Conservation (phyloP, 2,888 invertebrate species). For the Fissipunctia ypsillon region DNA sequence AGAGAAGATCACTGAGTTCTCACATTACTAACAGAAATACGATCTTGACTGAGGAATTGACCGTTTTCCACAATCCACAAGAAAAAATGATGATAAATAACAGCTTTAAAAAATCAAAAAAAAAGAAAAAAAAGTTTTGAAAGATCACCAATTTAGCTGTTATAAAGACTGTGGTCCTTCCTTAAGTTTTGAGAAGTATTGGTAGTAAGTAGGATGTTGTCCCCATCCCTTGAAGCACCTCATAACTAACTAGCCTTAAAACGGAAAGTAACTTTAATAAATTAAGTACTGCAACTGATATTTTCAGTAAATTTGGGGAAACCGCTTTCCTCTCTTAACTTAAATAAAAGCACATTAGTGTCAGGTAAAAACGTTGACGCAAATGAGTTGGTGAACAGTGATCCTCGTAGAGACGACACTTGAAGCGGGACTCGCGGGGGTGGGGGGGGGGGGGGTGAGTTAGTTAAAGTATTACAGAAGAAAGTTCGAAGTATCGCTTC, state of each 20-base stretch:
- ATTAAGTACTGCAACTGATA: not conserved
- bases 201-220: not conserved
- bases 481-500: slow-evolving; percentile 27
- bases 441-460: not conserved
- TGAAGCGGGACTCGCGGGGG: not conserved
- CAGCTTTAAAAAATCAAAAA: too few relatives aligned
- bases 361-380: slow-evolving; percentile 54
- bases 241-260: not conserved
- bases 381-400: slow-evolving; percentile 50
- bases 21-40: not conserved
- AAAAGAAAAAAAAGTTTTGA: too few relatives aligned
- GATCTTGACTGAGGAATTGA: not conserved
- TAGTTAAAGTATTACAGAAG: slow-evolving; percentile 43
- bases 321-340: slow-evolving; percentile 5
- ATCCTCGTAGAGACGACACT: slow-evolving; percentile 15
- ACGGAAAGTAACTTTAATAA: not conserved
- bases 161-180: not conserved
- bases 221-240: not conserved
- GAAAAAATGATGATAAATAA: not conserved
- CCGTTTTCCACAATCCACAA: not conserved
- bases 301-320: not conserved
- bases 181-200: not conserved
- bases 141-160: not conserved
- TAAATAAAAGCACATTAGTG: slow-evolving; percentile 39
- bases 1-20: not conserved